phyloP scores from a whole-genome alignment of 2,888 invertebrate genomes.

The Sarcophaga subvicina region DNA sequence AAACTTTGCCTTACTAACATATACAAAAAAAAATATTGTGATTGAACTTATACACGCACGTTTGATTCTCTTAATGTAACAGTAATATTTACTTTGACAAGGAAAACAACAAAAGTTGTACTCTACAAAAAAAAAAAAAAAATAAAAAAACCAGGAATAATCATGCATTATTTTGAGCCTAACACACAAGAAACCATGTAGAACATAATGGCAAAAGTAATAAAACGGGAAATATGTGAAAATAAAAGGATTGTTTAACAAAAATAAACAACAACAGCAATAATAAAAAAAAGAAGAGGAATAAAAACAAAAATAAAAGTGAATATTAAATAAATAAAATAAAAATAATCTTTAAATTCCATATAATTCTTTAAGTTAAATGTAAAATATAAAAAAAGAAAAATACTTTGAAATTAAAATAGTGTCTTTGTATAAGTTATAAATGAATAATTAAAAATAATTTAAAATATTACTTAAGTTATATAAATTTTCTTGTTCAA shows the following conservation, averaged over 20 bases:
- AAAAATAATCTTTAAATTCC: not conserved
- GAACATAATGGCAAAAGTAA: conserved; percentile 1
- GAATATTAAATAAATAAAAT: not conserved
- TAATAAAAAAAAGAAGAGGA: not conserved
- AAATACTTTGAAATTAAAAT: not conserved
- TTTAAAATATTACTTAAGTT: too few species aligned
- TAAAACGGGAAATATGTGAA: too few species aligned
- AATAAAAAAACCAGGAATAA: conserved; percentile 1
- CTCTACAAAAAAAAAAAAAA: conserved; percentile 9
- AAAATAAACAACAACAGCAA: not conserved
- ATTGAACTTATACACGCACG: conserved; percentile 60
- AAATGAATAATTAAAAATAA: too few species aligned
- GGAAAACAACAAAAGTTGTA: not conserved
- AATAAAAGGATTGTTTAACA: too few species aligned
- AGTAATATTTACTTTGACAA: conserved; percentile 38
- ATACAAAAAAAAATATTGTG: conserved; percentile 54
- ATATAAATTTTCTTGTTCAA: too few species aligned
- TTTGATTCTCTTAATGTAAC: not conserved
- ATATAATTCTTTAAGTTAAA: too few species aligned
- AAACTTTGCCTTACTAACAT: conserved; percentile 64
- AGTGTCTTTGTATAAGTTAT: too few species aligned
- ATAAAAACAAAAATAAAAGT: not conserved
- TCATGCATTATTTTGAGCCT: not conserved
- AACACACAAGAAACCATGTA: not conserved
- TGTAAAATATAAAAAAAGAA: not conserved